Evolutionary conservation across 92 coral and sea anemone genomes (phyloP), one percentile per base, ranked within the genome.

Genomic region (Isaurus tuberculatus): DNA sequence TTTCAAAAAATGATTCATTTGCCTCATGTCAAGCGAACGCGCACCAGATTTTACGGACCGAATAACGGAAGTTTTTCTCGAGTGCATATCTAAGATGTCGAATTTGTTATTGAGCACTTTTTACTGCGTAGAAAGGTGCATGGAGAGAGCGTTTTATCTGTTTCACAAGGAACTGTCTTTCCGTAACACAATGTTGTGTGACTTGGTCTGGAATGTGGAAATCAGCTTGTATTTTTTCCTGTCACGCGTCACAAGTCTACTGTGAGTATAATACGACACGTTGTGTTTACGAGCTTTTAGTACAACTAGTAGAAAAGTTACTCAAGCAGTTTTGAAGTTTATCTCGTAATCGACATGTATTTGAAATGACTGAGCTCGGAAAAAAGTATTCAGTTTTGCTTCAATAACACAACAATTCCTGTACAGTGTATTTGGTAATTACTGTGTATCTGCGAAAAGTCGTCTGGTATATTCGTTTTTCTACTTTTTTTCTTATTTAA

Each of bases 141-240:
- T 93, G 72, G 91, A 89, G 17, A 87, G 75, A 28, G 73, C 85
- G 15, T 77, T 84, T 83, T 48, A 70, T 48, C 61, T 86, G 16
- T 63, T 91, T 36, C 51, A 85, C 5, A 80, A 80, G 25, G 86
- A 89, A 37, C 61, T 72, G 30, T 79, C 63, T n/a, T 51, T 68
- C 19, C 66, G 71, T 19, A 65, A 87, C 83, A 93, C 90, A 31
- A 93, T 93, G 94, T 37, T 93, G 71, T 93, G 97, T 75, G 97
- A 93, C 78, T 69, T 93, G 73, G 78, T 93, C 11, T 93, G 97
- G 97, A 93, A 93, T 79, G 44, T 93, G 72, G 95, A 93, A 58
- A 87, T 93, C 37, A 85, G 93, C n/a, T 49, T 93, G 70, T 93
- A 89, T 66, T 93, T 60, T 65, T 89, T 93, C 65, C 20, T 87